These are phyloP conservation scores for Gymnarchus niloticus DNA, from an alignment of 2,113 vertebrate species.

Conservation along the genomic window DNA sequence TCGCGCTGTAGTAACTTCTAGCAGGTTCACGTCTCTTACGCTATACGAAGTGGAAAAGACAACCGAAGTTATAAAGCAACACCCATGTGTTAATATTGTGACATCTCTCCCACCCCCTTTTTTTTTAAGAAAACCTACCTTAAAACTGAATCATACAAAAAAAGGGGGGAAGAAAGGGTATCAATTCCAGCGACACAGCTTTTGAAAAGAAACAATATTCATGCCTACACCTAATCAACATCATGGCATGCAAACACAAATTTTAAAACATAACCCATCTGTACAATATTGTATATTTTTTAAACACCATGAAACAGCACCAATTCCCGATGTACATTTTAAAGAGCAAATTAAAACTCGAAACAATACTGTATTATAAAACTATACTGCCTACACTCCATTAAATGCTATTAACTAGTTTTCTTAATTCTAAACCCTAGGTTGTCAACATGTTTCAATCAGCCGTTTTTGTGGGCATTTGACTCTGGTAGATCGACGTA, in stretches of 20 bases:
- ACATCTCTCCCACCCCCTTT: not conserved
- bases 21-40: no score
- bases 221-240: no score
- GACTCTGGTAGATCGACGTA: no score
- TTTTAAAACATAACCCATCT: no score
- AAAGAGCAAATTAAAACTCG: not conserved
- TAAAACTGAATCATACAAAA: not conserved
- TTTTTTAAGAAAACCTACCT: not conserved
- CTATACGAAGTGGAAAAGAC: no score
- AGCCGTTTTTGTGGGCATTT: no score
- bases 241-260: no score
- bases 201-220: not conserved
- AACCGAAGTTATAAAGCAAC: not conserved
- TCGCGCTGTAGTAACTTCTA: no score
- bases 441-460: no score
- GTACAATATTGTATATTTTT: no score
- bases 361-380: not conserved
- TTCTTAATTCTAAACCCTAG: no score
- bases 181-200: not conserved
- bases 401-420: not conserved
- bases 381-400: not conserved
- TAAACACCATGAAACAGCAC: not conserved
- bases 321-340: not conserved
- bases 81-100: not conserved
- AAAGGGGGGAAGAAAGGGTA: not conserved